Percentiles rank a stretch among this genome's conserved stretches.
These are phyloP conservation scores for Brachyrhaphis roseni DNA, from an alignment of 2,797 vertebrate species.

Conservation along the genomic window DNA sequence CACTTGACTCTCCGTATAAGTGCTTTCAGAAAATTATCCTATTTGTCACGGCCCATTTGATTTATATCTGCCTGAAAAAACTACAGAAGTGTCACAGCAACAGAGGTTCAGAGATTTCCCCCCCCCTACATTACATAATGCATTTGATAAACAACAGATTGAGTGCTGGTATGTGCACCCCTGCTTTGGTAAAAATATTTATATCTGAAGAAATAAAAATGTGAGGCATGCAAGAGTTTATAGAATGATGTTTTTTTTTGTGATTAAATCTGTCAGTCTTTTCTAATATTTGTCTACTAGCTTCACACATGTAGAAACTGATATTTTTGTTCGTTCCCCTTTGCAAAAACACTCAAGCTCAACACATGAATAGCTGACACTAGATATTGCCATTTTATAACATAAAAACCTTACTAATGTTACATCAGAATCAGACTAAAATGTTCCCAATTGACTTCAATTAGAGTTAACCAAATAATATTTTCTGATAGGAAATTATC, in stretches of 20 bases:
- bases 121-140: not conserved
- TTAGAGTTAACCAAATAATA: not conserved
- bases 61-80: slow-evolving; percentile 42
- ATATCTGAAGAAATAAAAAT: not conserved
- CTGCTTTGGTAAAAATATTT: not conserved
- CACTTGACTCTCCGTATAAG: slow-evolving; percentile 20
- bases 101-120: not conserved
- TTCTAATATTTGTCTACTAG: not conserved
- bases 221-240: not conserved
- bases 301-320: not conserved
- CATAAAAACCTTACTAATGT: not conserved
- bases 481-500: too few relatives aligned
- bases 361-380: not conserved
- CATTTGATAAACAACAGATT: not conserved
- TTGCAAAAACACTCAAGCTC: not conserved
- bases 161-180: not conserved
- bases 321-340: not conserved
- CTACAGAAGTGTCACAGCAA: not conserved
- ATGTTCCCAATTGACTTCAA: not conserved
- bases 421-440: not conserved
- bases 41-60: slow-evolving; percentile 47
- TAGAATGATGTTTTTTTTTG: not conserved
- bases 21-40: slow-evolving; percentile 37
- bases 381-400: not conserved
- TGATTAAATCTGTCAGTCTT: not conserved